Conservation (phyloP, 1,140 invertebrate species). For the Diuraphis noxia region DNA sequence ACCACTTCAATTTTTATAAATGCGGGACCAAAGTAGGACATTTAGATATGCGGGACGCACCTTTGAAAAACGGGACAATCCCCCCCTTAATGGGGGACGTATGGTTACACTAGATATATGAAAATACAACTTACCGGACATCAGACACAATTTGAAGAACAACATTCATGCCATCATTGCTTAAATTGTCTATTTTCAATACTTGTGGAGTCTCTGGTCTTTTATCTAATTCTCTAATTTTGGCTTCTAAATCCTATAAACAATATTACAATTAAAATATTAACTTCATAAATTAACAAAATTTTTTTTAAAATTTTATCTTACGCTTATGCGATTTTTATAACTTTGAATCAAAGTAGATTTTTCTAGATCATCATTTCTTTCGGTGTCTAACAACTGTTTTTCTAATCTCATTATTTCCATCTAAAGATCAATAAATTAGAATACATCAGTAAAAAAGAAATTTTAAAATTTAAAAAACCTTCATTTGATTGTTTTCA, state of each 20-base stretch:
- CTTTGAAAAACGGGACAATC: no score
- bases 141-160: constrained; percentile 49
- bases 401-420: constrained; percentile 48
- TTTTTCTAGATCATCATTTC: constrained; percentile 46
- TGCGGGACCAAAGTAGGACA: no score
- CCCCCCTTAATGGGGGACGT: no score
- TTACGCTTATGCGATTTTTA: constrained; percentile 47
- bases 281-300: neutral
- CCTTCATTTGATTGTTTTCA: constrained; percentile 51
- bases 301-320: neutral
- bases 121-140: constrained; percentile 17
- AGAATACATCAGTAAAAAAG: neutral
- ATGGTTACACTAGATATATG: no score
- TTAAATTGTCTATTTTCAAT: constrained; percentile 47
- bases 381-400: constrained; percentile 42
- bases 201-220: constrained; percentile 40
- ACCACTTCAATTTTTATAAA: no score
- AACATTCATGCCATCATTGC: constrained; percentile 45
- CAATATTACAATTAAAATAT: neutral
- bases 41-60: no score
- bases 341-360: constrained; percentile 47
- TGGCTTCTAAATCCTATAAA: constrained; percentile 43
- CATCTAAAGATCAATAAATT: constrained; percentile 30
- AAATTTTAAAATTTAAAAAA: neutral
- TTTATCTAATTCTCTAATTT: constrained; percentile 43